Conservation (phyloP, 30 jellyfish, hydroid and myxozoan species). For the Hydractinia symbiolongicarpus region DNA sequence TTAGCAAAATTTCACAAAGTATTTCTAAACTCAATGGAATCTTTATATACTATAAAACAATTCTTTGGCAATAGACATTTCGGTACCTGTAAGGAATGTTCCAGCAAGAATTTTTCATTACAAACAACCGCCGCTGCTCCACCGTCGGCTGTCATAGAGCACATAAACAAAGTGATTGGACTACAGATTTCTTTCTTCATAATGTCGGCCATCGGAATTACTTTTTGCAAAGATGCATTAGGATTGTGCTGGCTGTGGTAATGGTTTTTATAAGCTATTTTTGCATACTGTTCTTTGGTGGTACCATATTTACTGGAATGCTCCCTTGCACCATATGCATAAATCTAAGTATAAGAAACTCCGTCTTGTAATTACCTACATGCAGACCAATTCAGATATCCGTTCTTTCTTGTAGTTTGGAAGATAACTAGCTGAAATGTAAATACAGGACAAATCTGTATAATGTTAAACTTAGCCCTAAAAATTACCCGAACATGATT, state of each 20-base stretch:
- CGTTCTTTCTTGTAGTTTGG: no score
- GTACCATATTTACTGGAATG: conserved; percentile 76
- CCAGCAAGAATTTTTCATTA: conserved; percentile 70
- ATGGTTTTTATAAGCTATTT: conserved; percentile 79
- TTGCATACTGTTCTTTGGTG: conserved; percentile 78
- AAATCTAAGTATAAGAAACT: conserved; percentile 56
- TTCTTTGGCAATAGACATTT: no score
- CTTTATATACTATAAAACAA: no score
- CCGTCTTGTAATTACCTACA: no score
- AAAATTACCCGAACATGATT: no score
- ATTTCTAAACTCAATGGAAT: no score
- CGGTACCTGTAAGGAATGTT: conserved; percentile 56
- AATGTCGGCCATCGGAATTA: conserved; percentile 53
- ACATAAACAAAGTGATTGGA: conserved; percentile 71
- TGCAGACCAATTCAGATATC: no score
- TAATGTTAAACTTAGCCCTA: no score
- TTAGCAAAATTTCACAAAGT: no score
- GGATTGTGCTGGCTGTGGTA: conserved; percentile 88
- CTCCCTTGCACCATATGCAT: conserved; percentile 91
- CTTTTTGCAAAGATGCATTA: conserved; percentile 67
- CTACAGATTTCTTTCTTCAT: conserved; percentile 55
- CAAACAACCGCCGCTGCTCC: conserved; percentile 97
- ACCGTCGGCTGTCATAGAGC: conserved; percentile 96
- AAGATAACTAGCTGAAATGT: no score
- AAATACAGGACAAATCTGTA: neutral